Conservation (phyloP, 2,113 vertebrate genomes). For the Bujurquina vittata region DNA sequence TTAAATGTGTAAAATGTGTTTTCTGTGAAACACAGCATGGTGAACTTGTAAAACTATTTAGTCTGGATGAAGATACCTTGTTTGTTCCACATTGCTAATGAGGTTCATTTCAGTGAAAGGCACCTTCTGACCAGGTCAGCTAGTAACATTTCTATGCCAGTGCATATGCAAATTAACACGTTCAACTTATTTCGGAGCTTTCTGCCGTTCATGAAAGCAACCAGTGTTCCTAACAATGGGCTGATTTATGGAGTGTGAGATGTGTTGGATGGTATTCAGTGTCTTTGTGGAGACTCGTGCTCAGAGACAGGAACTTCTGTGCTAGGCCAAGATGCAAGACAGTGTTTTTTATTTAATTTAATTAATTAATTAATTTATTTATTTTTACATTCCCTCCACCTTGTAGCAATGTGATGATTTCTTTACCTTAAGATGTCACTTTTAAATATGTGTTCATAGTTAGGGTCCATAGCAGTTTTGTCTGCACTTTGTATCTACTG, state of each 20-base stretch:
- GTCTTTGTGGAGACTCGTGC: not conserved
- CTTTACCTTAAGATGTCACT: not conserved
- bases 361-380: no score
- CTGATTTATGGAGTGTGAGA: not conserved
- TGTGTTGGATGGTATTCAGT: not conserved
- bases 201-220: not conserved
- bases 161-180: not conserved
- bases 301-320: not conserved
- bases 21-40: not conserved
- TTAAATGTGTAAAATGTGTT: constrained; percentile 1
- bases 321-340: not conserved
- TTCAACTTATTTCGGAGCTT: not conserved
- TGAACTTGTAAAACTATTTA: not conserved
- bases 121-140: not conserved
- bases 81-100: not conserved
- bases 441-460: not conserved
- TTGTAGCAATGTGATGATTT: not conserved
- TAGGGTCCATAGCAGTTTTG: not conserved
- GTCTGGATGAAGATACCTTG: not conserved
- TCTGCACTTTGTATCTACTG: not conserved
- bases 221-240: not conserved
- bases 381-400: not conserved
- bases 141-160: not conserved
- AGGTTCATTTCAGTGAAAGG: not conserved
- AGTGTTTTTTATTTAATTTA: no score